phyloP scores from a whole-genome alignment of 2,888 invertebrate genomes.

The Cheilosia vulpina region DNA sequence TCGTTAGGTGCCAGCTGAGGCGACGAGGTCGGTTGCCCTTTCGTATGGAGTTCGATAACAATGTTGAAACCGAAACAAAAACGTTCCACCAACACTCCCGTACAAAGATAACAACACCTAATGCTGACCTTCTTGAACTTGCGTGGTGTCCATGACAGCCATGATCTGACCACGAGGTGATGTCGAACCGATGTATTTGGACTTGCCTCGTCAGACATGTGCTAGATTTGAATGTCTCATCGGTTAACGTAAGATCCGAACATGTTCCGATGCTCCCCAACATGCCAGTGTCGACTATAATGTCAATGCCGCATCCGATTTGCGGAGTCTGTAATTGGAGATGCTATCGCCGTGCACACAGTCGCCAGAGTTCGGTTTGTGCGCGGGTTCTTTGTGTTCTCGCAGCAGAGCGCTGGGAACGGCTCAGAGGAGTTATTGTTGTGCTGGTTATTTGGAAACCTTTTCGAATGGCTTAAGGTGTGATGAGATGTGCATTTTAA shows the following conservation, averaged over 20 bases:
- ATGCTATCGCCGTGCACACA: conserved; percentile 64
- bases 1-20: conserved; percentile 34
- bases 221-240: conserved; percentile 56
- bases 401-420: conserved; percentile 51
- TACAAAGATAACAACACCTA: neutral
- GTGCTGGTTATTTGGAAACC: conserved; percentile 59
- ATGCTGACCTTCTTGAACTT: conserved; percentile 52
- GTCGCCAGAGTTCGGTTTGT: conserved; percentile 9
- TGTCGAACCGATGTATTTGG: conserved; percentile 33
- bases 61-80: neutral
- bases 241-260: conserved; percentile 25
- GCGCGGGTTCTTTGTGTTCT: conserved; percentile 52
- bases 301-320: conserved; percentile 69
- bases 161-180: conserved; percentile 56
- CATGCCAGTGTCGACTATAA: conserved; percentile 47
- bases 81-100: neutral
- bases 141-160: conserved; percentile 46
- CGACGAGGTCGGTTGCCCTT: conserved; percentile 41
- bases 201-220: conserved; percentile 42
- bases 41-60: conserved; percentile 15
- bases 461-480: conserved; percentile 68
- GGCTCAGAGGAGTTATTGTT: conserved; percentile 62
- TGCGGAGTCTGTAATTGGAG: conserved; percentile 59
- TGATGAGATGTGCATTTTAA: conserved; percentile 68
- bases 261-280: conserved; percentile 36